Percentiles rank a stretch among this genome's conserved stretches.
phyloP scores from a whole-genome alignment of 2,888 invertebrate species.

The Ganaspis brasiliensis region DNA sequence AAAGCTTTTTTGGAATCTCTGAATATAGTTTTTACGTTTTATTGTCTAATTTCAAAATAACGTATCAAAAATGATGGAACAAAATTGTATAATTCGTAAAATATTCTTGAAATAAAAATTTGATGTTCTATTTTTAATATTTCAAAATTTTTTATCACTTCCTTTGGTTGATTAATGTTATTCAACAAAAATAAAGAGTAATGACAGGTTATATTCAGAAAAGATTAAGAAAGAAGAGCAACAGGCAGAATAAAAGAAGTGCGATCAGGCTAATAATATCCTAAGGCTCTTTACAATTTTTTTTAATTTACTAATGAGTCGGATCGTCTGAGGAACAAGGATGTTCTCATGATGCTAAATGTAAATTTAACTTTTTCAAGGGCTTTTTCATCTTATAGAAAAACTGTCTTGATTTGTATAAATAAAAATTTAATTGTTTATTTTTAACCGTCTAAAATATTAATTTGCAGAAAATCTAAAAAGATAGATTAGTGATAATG shows the following conservation, averaged over 20 bases:
- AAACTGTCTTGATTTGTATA: constrained; percentile 6
- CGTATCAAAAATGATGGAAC: too few species aligned
- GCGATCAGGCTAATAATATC: constrained; percentile 8
- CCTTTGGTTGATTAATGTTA: not conserved
- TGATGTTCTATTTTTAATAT: too few species aligned
- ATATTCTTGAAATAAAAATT: too few species aligned
- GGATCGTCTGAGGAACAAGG: constrained; percentile 10
- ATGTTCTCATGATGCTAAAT: constrained; percentile 22
- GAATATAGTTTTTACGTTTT: too few species aligned
- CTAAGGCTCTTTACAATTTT: not conserved
- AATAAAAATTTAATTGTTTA: not conserved
- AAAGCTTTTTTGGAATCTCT: too few species aligned
- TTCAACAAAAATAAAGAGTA: not conserved
- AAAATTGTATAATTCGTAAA: too few species aligned
- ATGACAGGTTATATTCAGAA: not conserved
- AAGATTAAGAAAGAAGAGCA: constrained; percentile 15
- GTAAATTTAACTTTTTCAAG: constrained; percentile 28
- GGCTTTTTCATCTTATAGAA: not conserved
- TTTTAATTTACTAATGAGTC: constrained; percentile 16
- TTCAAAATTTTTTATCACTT: too few species aligned
- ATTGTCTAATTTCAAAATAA: too few species aligned
- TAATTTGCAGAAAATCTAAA: not conserved
- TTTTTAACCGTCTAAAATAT: not conserved
- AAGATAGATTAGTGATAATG: too few species aligned
- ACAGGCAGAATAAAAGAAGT: not conserved